Evolutionary conservation across 2,888 invertebrate genomes (phyloP).

Genomic region (Cerceris ruficornis): DNA sequence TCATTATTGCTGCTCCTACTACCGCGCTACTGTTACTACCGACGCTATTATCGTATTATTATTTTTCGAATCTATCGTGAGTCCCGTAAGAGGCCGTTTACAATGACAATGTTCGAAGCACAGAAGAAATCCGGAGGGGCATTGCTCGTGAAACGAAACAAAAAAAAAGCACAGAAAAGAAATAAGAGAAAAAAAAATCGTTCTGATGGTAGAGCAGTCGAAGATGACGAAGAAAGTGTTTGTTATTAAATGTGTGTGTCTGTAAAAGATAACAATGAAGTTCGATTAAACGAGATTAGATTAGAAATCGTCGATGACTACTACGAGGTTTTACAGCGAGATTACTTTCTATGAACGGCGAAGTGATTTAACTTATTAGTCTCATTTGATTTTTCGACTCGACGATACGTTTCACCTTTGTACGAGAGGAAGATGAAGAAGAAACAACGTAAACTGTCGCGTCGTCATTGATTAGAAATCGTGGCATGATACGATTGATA

Average conservation of each 20-base stretch:
- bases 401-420: slow-evolving; percentile 16
- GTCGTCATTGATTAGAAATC: slow-evolving; percentile 6
- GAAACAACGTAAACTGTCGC: background rate
- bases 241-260: slow-evolving; percentile 49
- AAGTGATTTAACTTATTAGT: slow-evolving; percentile 1
- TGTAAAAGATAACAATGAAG: slow-evolving; percentile 33
- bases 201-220: slow-evolving; percentile 21
- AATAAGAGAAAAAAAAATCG: slow-evolving; percentile 6
- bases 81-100: slow-evolving; percentile 65
- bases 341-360: slow-evolving; percentile 13
- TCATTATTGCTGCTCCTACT: slow-evolving; percentile 51
- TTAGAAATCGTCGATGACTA: slow-evolving; percentile 33
- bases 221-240: slow-evolving; percentile 24
- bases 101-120: slow-evolving; percentile 50
- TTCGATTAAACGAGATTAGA: slow-evolving; percentile 39
- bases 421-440: background rate
- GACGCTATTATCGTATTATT: slow-evolving; percentile 49
- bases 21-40: slow-evolving; percentile 53
- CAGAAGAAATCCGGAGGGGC: slow-evolving; percentile 57
- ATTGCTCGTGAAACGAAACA: slow-evolving; percentile 46
- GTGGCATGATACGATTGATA: slow-evolving; percentile 34
- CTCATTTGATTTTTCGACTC: slow-evolving; percentile 1
- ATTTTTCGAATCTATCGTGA: slow-evolving; percentile 49
- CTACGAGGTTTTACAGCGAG: slow-evolving; percentile 24
- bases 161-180: slow-evolving; percentile 1